Evolutionary conservation across 2,888 invertebrate genomes (phyloP), one percentile per base, ranked within the genome.

Genomic region (Polietes domitor): DNA sequence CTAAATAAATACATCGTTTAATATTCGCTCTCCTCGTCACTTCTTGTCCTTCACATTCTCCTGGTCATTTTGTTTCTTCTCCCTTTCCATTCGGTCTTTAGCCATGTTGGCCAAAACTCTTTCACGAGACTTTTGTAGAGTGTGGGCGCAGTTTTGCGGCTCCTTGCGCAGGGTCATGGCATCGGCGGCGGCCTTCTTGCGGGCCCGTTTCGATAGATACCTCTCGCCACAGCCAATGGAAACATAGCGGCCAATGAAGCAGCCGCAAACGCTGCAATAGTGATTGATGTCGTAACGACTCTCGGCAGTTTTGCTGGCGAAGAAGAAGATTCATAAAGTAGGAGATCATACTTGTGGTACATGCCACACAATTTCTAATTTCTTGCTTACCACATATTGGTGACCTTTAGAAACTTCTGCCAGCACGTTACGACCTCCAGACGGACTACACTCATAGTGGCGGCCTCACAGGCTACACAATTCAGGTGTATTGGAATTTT

Each of bases 201-300:
- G 88, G 0, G 91, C 90, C 7, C 87, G 82, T 19, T 83, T 81
- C 4, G 91, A 89, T 7, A 89, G 71, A 28, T 88, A 91, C 1
- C 89, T 87, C 28, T 91, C 88, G 7, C 86, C 87, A 73, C 88
- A 89, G 47, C 80, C 74, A 0, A 90, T 37, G 15, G 87, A 78
- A 26, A 90, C 87, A 81, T 86, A 87, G 2, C 92, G 88, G 1
- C 92, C 92, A 82, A 92, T 89, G 32, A 85, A 92, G 74, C 92
- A 92, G 28, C 92, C 92, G 61, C 92, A 92, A 41, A 89, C 87
- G 0, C 86, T 82, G 58, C 92, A 92, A 63, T 92, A 92, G 53
- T 92, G 92, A 85, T 92, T 92, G 63, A 89, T 89, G 19, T 92
- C 91, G 37, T 84, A 82, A 2, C 90, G 90, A 1, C 88, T 87